Conservation (phyloP, 2,113 vertebrate species). For the Oncorhynchus mykiss region DNA sequence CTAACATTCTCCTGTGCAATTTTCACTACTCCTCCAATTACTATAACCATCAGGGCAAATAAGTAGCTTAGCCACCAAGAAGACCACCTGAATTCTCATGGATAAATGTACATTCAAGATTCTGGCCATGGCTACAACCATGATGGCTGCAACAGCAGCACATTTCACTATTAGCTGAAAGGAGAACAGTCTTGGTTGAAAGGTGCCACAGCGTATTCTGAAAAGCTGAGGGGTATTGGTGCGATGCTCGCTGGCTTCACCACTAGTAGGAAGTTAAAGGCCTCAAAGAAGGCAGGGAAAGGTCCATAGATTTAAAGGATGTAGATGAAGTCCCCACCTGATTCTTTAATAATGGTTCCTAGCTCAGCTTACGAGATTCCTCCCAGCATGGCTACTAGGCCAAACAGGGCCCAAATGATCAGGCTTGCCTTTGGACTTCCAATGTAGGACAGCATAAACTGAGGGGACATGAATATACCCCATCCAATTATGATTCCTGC, state of each 20-base stretch:
- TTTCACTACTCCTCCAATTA: conserved; percentile 65
- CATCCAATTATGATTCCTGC: conserved; percentile 84
- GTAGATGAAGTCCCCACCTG: conserved; percentile 77
- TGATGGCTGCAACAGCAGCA: conserved; percentile 65
- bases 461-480: conserved; percentile 76
- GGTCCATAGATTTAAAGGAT: conserved; percentile 74
- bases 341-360: conserved; percentile 74
- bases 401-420: conserved; percentile 77
- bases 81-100: conserved; percentile 66
- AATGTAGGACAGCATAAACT: conserved; percentile 73
- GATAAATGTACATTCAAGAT: conserved; percentile 68
- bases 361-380: conserved; percentile 77
- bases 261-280: background rate
- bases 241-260: background rate
- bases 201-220: background rate
- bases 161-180: conserved; percentile 49
- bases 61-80: conserved; percentile 68
- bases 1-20: conserved; percentile 56
- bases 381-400: conserved; percentile 71
- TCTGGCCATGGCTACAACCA: conserved; percentile 67
- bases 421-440: conserved; percentile 82
- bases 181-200: conserved; percentile 64
- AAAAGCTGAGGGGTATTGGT: background rate
- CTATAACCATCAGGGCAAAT: conserved; percentile 66
- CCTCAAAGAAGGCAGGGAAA: conserved; percentile 47